A percentile compares a stretch with the other conserved stretches of the same genome.
Evolutionary conservation across 35 echinoderm and acorn worm species (phyloP).

Genomic region (Diadema setosum): DNA sequence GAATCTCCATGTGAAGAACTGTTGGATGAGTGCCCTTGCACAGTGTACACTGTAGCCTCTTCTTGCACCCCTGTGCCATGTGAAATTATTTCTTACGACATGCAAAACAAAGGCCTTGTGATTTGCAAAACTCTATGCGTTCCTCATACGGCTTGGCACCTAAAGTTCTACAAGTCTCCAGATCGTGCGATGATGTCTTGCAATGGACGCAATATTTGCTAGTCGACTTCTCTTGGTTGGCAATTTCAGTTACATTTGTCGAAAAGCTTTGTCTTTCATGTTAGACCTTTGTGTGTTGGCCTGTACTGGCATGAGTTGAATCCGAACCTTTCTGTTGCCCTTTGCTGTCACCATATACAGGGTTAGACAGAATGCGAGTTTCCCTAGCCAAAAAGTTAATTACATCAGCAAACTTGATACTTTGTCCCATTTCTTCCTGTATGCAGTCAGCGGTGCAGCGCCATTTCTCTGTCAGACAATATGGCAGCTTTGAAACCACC

Average conservation of each 20-base stretch:
- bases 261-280: neutral
- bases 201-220: neutral
- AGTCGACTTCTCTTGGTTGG: neutral
- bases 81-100: neutral
- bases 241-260: neutral
- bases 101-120: neutral
- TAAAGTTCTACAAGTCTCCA: neutral
- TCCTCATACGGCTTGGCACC: neutral
- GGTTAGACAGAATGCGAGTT: neutral
- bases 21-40: neutral
- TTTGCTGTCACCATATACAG: neutral
- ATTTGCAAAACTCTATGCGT: neutral
- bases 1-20: neutral
- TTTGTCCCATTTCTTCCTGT: neutral
- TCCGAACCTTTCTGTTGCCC: neutral
- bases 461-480: neutral
- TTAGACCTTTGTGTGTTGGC: neutral
- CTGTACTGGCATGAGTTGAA: neutral
- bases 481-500: conserved; percentile 1
- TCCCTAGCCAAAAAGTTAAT: neutral
- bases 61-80: neutral
- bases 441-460: neutral
- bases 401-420: neutral
- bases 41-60: neutral
- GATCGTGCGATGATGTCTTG: neutral